Conservation (phyloP, 1,140 invertebrate genomes). For the Zaprionus inermis region DNA sequence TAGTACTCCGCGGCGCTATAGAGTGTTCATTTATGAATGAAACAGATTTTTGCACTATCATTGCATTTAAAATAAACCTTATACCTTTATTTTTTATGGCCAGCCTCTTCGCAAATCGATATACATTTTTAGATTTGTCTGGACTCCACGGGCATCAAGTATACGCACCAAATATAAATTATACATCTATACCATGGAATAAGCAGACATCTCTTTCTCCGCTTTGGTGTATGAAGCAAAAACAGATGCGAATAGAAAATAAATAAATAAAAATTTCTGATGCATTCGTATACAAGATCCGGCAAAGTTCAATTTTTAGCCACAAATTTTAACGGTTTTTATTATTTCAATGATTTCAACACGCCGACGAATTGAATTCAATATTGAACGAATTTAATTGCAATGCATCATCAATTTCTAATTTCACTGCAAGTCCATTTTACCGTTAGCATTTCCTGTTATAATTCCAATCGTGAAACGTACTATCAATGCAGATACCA, state of each 20-base stretch:
- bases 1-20: background rate
- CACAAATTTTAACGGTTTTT: background rate
- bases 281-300: conserved; percentile 1
- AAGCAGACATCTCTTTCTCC: background rate
- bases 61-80: background rate
- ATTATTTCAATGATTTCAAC: background rate
- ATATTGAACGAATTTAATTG: conserved; percentile 4
- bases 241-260: background rate
- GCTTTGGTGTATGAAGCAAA: background rate
- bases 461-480: background rate
- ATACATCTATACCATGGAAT: too few species aligned
- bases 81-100: background rate
- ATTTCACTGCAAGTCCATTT: background rate
- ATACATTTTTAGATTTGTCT: background rate
- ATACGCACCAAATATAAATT: too few species aligned
- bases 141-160: background rate
- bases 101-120: background rate
- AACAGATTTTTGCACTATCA: background rate
- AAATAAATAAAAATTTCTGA: background rate
- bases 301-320: background rate
- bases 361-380: background rate
- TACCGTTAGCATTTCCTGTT: background rate
- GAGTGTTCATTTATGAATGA: background rate
- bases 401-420: background rate
- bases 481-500: background rate